Evolutionary conservation across 2,888 invertebrate species (phyloP).

Genomic region (Congeria kusceri): DNA sequence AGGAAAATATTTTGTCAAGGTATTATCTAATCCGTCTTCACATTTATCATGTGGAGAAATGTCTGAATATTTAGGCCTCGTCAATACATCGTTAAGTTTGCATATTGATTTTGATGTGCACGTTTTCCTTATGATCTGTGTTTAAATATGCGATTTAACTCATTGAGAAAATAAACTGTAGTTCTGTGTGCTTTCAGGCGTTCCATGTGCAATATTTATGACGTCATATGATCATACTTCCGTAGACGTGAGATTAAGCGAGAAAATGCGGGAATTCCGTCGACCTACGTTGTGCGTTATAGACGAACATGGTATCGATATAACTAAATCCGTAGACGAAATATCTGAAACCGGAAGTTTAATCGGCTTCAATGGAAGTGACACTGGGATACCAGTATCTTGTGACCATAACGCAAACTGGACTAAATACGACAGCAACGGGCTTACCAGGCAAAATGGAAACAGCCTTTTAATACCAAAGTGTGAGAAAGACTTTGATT

Average conservation of each 20-base stretch:
- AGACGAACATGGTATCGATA: slow-evolving; percentile 90
- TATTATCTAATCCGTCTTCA: too few species aligned
- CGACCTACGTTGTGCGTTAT: slow-evolving; percentile 56
- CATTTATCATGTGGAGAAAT: too few species aligned
- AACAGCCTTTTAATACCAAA: neutral
- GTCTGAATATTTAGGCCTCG: too few species aligned
- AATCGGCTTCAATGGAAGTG: slow-evolving; percentile 12
- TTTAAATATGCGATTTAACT: too few species aligned
- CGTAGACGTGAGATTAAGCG: slow-evolving; percentile 8
- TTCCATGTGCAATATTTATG: slow-evolving; percentile 25
- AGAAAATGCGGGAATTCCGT: slow-evolving; percentile 34
- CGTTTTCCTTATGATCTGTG: too few species aligned
- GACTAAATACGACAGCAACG: slow-evolving; percentile 23
- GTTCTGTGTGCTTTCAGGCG: neutral
- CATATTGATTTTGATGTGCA: too few species aligned
- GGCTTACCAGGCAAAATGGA: slow-evolving; percentile 10
- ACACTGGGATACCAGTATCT: slow-evolving; percentile 6
- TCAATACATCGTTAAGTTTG: too few species aligned
- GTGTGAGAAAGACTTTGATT: slow-evolving; percentile 37
- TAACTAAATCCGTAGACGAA: slow-evolving; percentile 9
- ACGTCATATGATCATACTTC: slow-evolving; percentile 27
- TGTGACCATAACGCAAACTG: slow-evolving; percentile 56
- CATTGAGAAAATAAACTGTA: too few species aligned
- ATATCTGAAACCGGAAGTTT: slow-evolving; percentile 13
- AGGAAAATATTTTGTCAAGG: too few species aligned